These are phyloP conservation scores for Prionace glauca DNA, from an alignment of 2,797 vertebrate species.

Conservation along the genomic window DNA sequence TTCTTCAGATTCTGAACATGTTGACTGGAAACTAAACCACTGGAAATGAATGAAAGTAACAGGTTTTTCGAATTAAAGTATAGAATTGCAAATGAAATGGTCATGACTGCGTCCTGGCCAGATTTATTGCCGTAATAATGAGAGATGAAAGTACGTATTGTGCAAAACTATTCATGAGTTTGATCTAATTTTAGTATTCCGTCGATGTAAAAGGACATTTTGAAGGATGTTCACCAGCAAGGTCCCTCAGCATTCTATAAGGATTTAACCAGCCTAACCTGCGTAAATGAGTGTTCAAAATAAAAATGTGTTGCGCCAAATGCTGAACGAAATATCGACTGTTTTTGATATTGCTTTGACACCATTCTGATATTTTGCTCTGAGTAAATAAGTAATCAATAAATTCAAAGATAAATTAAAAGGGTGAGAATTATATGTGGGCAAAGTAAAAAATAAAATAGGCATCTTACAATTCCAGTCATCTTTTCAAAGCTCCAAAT, in stretches of 20 bases:
- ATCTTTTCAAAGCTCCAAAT: neutral
- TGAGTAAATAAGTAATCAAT: neutral
- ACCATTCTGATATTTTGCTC: neutral
- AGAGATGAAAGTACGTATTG: neutral
- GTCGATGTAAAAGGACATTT: neutral
- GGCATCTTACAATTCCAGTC: neutral
- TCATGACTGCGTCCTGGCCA: neutral
- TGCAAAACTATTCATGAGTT: constrained; percentile 9
- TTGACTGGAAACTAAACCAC: constrained; percentile 1
- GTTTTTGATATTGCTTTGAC: neutral
- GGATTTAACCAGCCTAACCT: neutral
- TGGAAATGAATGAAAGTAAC: neutral
- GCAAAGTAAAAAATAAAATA: neutral
- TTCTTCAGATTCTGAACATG: neutral
- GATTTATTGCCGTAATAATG: neutral
- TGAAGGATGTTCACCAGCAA: neutral
- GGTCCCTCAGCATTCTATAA: neutral
- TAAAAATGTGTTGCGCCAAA: neutral
- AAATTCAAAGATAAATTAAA: neutral
- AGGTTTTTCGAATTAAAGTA: neutral
- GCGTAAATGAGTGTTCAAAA: neutral
- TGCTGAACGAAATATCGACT: neutral
- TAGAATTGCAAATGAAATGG: neutral
- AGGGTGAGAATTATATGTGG: neutral
- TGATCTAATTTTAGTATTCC: neutral